Percentiles rank a stretch among this genome's conserved stretches.
Conservation (phyloP, 2,888 invertebrate species). For the Lepidocyrtoides sp. region DNA sequence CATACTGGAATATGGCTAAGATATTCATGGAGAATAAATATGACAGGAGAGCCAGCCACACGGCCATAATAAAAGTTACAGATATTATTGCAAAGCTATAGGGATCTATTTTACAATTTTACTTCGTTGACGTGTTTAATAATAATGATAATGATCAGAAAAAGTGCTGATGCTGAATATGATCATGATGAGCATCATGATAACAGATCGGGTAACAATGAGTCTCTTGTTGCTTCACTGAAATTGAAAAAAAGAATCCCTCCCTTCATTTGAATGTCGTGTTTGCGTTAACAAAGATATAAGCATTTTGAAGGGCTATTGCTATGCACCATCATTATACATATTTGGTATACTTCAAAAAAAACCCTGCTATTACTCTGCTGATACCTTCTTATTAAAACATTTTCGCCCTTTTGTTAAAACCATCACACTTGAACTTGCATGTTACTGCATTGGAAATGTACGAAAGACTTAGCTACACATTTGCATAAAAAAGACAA, state of each 20-base stretch:
- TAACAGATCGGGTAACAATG: constrained; percentile 35
- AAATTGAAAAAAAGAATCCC: background rate
- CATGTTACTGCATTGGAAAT: background rate
- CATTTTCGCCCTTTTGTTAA: constrained; percentile 7
- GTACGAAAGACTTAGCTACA: background rate
- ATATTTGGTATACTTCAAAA: background rate
- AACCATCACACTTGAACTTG: constrained; percentile 22
- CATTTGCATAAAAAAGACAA: constrained; percentile 28
- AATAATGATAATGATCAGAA: constrained; percentile 11
- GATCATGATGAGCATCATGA: constrained; percentile 24
- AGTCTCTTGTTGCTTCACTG: background rate
- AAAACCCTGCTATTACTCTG: too few relatives aligned
- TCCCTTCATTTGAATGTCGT: too few relatives aligned
- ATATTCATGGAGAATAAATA: background rate
- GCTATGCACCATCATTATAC: background rate
- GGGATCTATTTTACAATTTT: background rate
- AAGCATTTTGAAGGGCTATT: constrained; percentile 4
- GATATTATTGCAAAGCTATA: too few relatives aligned
- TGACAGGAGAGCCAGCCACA: background rate
- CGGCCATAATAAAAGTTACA: too few relatives aligned
- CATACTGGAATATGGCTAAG: background rate
- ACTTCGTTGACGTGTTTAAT: background rate
- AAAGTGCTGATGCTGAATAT: background rate
- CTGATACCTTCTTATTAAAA: background rate
- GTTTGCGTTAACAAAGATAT: background rate